phyloP scores from a whole-genome alignment of 2,797 vertebrate species.

The Phylloscopus collybita region DNA sequence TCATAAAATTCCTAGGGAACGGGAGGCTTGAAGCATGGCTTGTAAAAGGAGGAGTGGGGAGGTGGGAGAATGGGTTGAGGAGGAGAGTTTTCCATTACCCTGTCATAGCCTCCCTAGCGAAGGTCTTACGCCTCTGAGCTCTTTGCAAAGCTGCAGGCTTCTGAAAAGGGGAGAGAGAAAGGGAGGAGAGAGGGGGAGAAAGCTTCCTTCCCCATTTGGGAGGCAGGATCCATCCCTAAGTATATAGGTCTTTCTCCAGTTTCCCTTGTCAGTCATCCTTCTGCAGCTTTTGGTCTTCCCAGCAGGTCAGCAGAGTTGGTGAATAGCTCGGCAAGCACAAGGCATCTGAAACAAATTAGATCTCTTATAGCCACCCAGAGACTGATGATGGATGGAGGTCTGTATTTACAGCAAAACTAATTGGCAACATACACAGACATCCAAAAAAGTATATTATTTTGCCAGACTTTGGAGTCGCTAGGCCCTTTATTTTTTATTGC shows the following conservation, averaged over 20 bases:
- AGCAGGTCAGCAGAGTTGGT: conserved; percentile 86
- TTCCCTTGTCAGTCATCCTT: conserved; percentile 81
- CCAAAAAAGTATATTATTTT: conserved; percentile 84
- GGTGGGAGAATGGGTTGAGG: conserved; percentile 57
- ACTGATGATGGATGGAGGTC: conserved; percentile 97
- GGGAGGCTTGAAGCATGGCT: conserved; percentile 80
- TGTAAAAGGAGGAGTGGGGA: conserved; percentile 82
- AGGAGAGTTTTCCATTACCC: conserved; percentile 73
- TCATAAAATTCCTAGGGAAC: conserved; percentile 85
- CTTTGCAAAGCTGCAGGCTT: conserved; percentile 53
- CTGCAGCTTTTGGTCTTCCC: conserved; percentile 79
- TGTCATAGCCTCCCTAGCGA: conserved; percentile 64
- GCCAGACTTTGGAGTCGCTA: conserved; percentile 81
- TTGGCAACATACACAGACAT: conserved; percentile 96
- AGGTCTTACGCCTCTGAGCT: conserved; percentile 52
- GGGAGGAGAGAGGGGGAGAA: neutral
- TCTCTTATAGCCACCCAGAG: conserved; percentile 96
- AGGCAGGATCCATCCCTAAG: conserved; percentile 40
- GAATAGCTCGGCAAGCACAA: conserved; percentile 82
- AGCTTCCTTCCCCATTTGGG: conserved; percentile 1
- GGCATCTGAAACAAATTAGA: conserved; percentile 98
- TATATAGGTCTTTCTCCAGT: conserved; percentile 68
- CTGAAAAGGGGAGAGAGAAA: conserved; percentile 65
- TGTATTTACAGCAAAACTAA: conserved; percentile 98
- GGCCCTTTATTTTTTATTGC: conserved; percentile 75